Evolutionary conservation across 2,888 invertebrate genomes (phyloP).

Genomic region (Drosophila greeni): DNA sequence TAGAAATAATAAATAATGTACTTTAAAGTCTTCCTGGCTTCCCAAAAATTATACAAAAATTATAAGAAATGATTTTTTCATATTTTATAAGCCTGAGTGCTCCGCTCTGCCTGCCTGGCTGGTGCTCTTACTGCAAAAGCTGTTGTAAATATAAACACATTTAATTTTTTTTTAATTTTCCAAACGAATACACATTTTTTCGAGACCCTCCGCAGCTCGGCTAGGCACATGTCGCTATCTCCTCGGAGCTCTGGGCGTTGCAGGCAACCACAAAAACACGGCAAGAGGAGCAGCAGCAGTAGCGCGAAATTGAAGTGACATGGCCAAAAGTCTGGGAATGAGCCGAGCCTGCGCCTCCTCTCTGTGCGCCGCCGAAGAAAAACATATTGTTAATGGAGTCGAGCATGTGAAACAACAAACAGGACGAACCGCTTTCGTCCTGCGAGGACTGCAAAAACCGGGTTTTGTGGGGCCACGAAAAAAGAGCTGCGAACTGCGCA

Average conservation of each 20-base stretch:
- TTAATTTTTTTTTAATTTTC: slow-evolving; percentile 70
- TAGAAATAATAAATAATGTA: too few relatives aligned
- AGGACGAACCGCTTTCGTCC: slow-evolving; percentile 28
- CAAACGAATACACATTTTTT: slow-evolving; percentile 65
- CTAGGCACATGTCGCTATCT: slow-evolving; percentile 35
- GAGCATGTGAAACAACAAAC: slow-evolving; percentile 71
- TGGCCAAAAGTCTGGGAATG: slow-evolving; percentile 11
- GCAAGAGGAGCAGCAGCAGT: slow-evolving; percentile 13
- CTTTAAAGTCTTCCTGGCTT: neutral
- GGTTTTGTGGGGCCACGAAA: slow-evolving; percentile 2
- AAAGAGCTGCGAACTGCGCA: neutral
- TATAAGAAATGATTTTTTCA: slow-evolving; percentile 18
- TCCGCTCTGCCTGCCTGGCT: neutral
- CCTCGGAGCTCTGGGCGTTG: slow-evolving; percentile 33
- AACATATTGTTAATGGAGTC: slow-evolving; percentile 72
- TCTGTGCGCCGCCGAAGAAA: slow-evolving; percentile 52
- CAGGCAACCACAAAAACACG: slow-evolving; percentile 44
- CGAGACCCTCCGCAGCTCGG: slow-evolving; percentile 27
- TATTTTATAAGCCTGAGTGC: slow-evolving; percentile 30
- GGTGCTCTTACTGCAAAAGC: neutral
- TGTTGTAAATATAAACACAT: slow-evolving; percentile 60
- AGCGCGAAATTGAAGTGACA: slow-evolving; percentile 51
- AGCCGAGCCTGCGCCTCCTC: neutral
- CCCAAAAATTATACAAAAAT: neutral
- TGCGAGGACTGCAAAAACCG: slow-evolving; percentile 10